Percentiles rank a stretch among this genome's conserved stretches.
Conservation (phyloP, 2,797 vertebrate species). For the Vireo griseus region DNA sequence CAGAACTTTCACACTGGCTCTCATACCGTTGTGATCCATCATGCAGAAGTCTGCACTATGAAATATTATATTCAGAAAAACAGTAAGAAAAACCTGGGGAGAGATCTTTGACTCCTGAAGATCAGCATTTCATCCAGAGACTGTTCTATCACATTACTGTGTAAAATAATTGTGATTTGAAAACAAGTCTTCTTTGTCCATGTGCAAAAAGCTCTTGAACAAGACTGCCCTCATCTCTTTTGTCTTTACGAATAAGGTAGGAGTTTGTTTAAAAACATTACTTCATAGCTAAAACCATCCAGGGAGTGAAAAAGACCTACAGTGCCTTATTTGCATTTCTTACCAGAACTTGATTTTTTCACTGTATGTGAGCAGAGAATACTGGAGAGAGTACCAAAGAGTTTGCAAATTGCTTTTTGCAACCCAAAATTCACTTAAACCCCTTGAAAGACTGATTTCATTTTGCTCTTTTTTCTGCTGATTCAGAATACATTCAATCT, state of each 20-base stretch:
- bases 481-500: neutral
- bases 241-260: neutral
- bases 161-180: neutral
- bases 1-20: neutral
- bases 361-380: neutral
- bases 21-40: neutral
- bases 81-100: neutral
- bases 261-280: neutral
- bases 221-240: neutral
- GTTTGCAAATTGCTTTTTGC: neutral
- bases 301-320: neutral
- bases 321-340: neutral
- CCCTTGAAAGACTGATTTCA: neutral
- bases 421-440: neutral
- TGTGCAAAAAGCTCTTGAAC: neutral
- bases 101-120: neutral
- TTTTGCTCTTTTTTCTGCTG: neutral
- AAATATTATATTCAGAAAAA: neutral
- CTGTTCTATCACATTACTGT: neutral
- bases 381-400: neutral
- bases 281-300: neutral
- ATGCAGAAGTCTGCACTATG: neutral
- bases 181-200: neutral
- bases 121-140: neutral
- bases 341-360: neutral